Evolutionary conservation across 2,113 vertebrate genomes (phyloP).

Genomic region (Athene noctua): DNA sequence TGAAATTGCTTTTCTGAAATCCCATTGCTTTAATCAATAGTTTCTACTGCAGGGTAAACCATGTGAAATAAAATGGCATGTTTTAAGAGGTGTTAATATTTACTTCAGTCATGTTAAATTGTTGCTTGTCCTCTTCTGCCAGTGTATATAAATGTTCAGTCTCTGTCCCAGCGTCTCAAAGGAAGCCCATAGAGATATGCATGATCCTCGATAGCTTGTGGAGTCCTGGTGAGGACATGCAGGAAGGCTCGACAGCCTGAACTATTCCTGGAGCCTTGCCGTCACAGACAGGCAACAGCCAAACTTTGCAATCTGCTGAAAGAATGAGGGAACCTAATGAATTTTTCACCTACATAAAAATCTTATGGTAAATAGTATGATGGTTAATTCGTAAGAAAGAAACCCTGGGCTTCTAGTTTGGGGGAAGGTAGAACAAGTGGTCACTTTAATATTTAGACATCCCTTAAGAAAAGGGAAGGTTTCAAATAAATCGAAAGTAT

Average conservation of each 20-base stretch:
- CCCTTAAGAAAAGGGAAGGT: neutral
- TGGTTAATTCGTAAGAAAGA: neutral
- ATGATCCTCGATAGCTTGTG: neutral
- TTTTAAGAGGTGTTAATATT: neutral
- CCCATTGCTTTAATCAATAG: neutral
- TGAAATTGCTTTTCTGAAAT: neutral
- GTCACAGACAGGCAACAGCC: neutral
- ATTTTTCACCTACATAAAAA: neutral
- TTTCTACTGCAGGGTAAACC: neutral
- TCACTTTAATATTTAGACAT: neutral
- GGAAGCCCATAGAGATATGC: neutral
- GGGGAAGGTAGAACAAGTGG: neutral
- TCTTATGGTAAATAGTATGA: neutral
- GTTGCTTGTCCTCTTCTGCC: neutral
- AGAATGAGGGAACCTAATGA: neutral
- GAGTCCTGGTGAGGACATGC: neutral
- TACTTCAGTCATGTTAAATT: neutral
- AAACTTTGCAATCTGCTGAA: neutral
- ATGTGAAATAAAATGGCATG: neutral
- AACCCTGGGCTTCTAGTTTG: neutral
- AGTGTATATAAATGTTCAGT: neutral
- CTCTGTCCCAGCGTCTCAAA: neutral
- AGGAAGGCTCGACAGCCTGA: neutral
- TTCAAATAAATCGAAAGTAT: neutral
- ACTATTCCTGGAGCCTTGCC: neutral